A percentile compares a stretch with the other conserved stretches of the same genome.
Evolutionary conservation across 2,113 vertebrate species (phyloP).

Genomic region (Salvelinus fontinalis): DNA sequence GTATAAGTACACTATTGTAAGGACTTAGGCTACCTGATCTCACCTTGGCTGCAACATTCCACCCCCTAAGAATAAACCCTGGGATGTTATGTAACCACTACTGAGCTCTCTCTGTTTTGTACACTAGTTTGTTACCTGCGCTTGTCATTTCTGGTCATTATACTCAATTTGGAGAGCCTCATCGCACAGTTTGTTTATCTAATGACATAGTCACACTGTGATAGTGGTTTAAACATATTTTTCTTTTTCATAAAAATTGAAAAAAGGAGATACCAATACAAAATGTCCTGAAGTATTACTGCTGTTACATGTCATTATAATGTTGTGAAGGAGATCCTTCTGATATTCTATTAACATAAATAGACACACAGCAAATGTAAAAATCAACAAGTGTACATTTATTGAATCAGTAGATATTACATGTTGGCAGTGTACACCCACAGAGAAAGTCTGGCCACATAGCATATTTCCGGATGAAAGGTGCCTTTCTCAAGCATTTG

Average conservation of each 20-base stretch:
- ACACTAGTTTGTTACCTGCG: not conserved
- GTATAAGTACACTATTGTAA: slow-evolving; percentile 23
- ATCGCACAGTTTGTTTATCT: not conserved
- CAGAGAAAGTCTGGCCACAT: slow-evolving; percentile 84
- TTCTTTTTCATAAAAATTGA: not conserved
- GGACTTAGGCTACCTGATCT: slow-evolving; percentile 22
- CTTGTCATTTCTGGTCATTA: not conserved
- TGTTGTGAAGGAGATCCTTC: not conserved
- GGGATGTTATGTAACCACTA: not conserved
- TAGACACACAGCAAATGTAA: not conserved
- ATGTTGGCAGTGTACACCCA: slow-evolving; percentile 74
- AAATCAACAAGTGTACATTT: not conserved
- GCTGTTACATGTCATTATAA: not conserved
- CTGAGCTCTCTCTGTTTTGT: not conserved
- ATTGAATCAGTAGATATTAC: slow-evolving; percentile 70
- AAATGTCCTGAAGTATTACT: not conserved
- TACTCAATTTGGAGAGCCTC: not conserved
- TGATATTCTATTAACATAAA: not conserved
- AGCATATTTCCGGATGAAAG: slow-evolving; percentile 73
- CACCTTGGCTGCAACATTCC: slow-evolving; percentile 16
- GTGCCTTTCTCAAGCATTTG: slow-evolving; percentile 76
- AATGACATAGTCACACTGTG: too few species aligned
- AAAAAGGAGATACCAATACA: not conserved
- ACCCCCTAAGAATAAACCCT: not conserved
- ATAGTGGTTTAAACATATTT: too few species aligned